Evolutionary conservation across 2,797 vertebrate genomes (phyloP).

Genomic region (Heliangelus exortis): DNA sequence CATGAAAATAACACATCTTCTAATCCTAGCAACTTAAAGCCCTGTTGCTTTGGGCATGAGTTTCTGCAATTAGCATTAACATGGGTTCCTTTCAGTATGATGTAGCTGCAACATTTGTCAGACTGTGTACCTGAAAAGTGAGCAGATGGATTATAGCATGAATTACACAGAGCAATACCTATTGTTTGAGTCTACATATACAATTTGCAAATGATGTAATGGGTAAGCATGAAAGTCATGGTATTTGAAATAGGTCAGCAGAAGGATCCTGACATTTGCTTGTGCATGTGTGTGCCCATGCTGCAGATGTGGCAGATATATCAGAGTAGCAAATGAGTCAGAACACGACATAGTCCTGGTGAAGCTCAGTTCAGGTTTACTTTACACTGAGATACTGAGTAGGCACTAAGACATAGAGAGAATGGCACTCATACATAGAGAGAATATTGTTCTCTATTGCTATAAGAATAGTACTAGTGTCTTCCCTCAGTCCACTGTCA

Average conservation of each 20-base stretch:
- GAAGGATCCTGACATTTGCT: background rate
- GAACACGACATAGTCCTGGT: fast-evolving
- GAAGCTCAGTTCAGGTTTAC: background rate
- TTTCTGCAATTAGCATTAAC: background rate
- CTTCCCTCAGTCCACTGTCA: background rate
- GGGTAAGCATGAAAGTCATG: background rate
- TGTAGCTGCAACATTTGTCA: background rate
- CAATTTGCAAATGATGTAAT: background rate
- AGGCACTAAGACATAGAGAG: background rate
- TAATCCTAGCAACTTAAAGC: background rate
- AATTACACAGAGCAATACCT: background rate
- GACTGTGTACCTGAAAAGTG: background rate
- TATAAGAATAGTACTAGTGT: background rate
- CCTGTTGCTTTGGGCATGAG: fast-evolving
- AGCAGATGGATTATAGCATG: background rate
- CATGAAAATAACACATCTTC: background rate
- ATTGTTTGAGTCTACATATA: background rate
- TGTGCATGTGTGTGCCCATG: background rate
- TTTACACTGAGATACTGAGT: fast-evolving
- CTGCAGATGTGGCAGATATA: background rate
- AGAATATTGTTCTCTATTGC: background rate
- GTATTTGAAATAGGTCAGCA: background rate
- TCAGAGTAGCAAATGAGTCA: background rate
- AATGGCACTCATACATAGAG: fast-evolving
- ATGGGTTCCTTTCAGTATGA: background rate